Evolutionary conservation across 2,888 invertebrate species (phyloP), one percentile per base, ranked within the genome.

Genomic region (Phasia obesa): DNA sequence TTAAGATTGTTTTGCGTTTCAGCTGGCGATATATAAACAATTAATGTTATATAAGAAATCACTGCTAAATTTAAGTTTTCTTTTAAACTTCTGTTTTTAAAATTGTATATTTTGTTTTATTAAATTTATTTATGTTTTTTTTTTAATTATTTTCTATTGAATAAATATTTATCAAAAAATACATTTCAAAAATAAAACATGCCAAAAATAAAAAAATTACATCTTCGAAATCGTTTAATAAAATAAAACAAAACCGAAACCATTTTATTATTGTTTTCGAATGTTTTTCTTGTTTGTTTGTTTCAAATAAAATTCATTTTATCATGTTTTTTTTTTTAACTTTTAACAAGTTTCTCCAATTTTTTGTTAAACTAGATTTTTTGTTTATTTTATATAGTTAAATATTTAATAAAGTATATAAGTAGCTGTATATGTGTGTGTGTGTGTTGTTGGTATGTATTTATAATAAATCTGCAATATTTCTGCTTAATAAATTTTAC

Each of bases 151-250:
- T 80, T 71, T 42, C 71, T 75, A 80, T 59, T 69, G 67, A 71
- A 60, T 74, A 69, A 73, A 84, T 84, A 80, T 77, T 65, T 77
- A 81, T 77, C 59, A 74, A 81, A 77, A 76, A 81, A 73, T 77
- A 77, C 77, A 84, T 69, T 76, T 75, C 47, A 57, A 44, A 74
- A 55, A 74, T 64, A 47, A 65, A 74, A 42, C 51, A 67, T 65
- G 73, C 69, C 76, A 76, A 79, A 81, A 81, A 57, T 44, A 47
- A 59, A 73, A 64, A 65, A 78, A 60, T 38, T 44, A 64, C 31
- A 23, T 65, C 35, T 60, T 55, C 44, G 35, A 35, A 35, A 65
- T 64, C 38, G 57, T 67, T 44, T 51, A 42, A 42, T n/a, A 13
- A 55, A 81, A 59, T 27, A 47, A 64, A 70, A 53, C 21, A 71